phyloP scores from a whole-genome alignment of 2,797 vertebrate genomes.

The Thamnophis elegans region DNA sequence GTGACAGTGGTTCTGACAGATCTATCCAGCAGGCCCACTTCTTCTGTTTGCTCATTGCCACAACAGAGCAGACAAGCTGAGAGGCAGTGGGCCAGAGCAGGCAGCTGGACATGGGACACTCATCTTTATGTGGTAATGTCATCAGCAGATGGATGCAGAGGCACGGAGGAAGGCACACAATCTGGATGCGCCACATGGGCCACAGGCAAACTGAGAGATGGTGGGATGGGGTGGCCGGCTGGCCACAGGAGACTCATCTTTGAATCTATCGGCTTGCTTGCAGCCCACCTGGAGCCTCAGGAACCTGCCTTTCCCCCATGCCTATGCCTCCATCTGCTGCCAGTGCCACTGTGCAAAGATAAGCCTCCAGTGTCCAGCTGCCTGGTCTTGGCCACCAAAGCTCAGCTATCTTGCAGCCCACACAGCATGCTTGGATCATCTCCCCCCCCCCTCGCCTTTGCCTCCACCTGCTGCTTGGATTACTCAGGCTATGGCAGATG shows the following conservation, averaged over 20 bases:
- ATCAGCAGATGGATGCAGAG: background rate
- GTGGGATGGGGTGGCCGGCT: accelerated
- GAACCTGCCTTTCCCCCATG: background rate
- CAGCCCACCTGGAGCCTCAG: background rate
- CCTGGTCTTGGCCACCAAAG: background rate
- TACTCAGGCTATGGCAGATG: no score
- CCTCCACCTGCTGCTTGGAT: no score
- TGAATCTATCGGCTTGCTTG: background rate
- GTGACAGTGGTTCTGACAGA: no score
- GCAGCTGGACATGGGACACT: background rate
- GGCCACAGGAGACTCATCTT: background rate
- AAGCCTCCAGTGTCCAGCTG: background rate
- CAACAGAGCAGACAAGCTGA: no score
- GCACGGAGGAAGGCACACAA: background rate
- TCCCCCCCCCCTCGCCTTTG: no score
- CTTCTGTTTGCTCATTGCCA: no score
- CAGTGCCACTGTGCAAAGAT: background rate
- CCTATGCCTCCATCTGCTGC: background rate
- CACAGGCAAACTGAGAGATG: background rate
- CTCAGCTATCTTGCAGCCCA: no score
- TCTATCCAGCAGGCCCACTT: no score
- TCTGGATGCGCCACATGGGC: background rate
- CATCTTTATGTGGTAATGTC: background rate
- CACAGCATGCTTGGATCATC: no score
- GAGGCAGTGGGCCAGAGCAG: no score